Evolutionary conservation across 2,113 vertebrate species (phyloP), one percentile per base, ranked within the genome.

Genomic region (Reinhardtius hippoglossoides): DNA sequence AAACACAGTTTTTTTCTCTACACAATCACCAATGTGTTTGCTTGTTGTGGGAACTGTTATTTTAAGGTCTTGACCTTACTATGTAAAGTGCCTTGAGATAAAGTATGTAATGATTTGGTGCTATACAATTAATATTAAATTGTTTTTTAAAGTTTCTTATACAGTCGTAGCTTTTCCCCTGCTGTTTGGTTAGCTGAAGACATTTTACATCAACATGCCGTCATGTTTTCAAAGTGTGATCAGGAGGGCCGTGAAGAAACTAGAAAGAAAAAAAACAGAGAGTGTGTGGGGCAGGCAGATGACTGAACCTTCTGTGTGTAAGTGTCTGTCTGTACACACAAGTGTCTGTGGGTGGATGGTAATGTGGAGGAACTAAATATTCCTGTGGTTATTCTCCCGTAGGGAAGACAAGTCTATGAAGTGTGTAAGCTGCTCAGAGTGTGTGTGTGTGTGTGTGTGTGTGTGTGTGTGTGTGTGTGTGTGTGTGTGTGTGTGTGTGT

Each of bases 291-390:
- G 2, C 4, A 35, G 46, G 21, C 60, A 46, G 58, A 67, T 35
- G 60, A 85, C 64, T 83, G 74, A 80, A 42, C 54, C 12, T 52
- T 64, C 8, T 67, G 48, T 74, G 64, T 65, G 50, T 70, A 26
- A 23, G 31, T n/a, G 50, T 54, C 31, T 44, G 20, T 48, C 31
- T 79, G 59, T 57, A 77, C 15, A 50, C 20, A 27, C 24, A 70
- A 54, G 65, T 61, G 67, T 72, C 50, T 69, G 66, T 64, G 65
- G 31, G 58, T 68, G 61, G 65, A 13, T 79, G 85, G 83, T 88
- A 92, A 92, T 88, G 84, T 84, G 64, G 81, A 68, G 87, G 81
- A 90, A 91, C 83, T 88, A 86, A 92, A 88, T 92, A 90, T 91
- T 88, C 88, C 71, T 74, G 77, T 79, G 87, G 78, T 89, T 91